These are phyloP conservation scores for Caenorhabditis sp. DNA, from an alignment of 2,888 invertebrate genomes.

Conservation along the genomic window DNA sequence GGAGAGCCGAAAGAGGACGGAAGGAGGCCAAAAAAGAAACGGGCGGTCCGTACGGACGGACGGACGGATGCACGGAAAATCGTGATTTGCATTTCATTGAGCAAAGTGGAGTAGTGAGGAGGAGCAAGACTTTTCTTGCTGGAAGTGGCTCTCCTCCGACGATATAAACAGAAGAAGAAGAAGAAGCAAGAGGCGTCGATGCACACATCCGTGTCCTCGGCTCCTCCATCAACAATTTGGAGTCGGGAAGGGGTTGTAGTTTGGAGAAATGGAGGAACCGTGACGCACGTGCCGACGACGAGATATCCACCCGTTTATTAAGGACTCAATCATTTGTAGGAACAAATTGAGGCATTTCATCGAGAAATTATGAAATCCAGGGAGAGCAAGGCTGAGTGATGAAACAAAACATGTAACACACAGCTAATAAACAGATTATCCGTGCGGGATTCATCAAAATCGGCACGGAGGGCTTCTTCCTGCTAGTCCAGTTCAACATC, in stretches of 20 bases:
- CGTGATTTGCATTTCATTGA: conserved; percentile 59
- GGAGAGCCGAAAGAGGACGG: conserved; percentile 7
- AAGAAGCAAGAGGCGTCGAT: conserved; percentile 24
- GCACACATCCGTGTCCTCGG: conserved; percentile 35
- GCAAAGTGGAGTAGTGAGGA: background rate
- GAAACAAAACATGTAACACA: background rate
- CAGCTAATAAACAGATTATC: conserved; percentile 14
- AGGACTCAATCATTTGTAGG: conserved; percentile 1
- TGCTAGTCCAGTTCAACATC: too few relatives aligned
- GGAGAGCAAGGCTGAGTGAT: background rate
- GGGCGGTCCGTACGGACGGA: conserved; percentile 8
- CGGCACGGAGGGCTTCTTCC: background rate
- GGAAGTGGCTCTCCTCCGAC: too few relatives aligned
- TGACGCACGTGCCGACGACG: conserved; percentile 9
- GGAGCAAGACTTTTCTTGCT: conserved; percentile 28
- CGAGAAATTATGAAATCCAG: conserved; percentile 38
- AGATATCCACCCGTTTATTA: conserved; percentile 15
- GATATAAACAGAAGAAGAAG: conserved; percentile 42
- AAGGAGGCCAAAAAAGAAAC: background rate
- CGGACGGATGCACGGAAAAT: too few relatives aligned
- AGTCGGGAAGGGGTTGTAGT: conserved; percentile 4
- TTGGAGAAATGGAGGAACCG: background rate
- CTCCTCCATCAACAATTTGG: conserved; percentile 34
- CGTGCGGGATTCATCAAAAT: background rate
- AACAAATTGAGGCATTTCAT: background rate